phyloP scores from a whole-genome alignment of 2,888 invertebrate species.

The Microdon myrmicae region DNA sequence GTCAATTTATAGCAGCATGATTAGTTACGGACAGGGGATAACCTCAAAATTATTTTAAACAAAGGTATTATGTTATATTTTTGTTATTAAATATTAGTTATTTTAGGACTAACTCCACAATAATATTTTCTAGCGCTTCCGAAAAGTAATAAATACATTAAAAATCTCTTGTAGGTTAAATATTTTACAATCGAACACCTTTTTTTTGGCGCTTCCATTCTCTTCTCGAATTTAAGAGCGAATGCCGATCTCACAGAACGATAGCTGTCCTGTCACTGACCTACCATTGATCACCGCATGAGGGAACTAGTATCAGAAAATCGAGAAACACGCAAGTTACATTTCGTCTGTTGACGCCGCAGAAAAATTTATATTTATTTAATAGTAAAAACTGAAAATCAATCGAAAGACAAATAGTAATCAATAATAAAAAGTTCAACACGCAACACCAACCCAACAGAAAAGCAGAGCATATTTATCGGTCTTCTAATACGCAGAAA shows the following conservation, averaged over 20 bases:
- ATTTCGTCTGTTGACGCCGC: constrained; percentile 12
- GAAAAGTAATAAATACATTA: no score
- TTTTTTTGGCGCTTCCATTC: not conserved
- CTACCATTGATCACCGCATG: constrained; percentile 36
- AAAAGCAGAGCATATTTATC: no score
- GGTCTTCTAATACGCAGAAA: constrained; percentile 9
- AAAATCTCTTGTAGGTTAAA: not conserved
- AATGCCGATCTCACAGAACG: constrained; percentile 7
- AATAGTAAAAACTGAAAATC: constrained; percentile 6
- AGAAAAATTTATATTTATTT: constrained; percentile 7
- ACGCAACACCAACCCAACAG: no score
- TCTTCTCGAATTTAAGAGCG: constrained; percentile 8
- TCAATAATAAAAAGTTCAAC: no score
- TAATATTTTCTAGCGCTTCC: no score
- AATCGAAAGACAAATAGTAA: no score
- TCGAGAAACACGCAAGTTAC: constrained; percentile 30
- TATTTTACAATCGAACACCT: constrained; percentile 5
- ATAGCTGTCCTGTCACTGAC: constrained; percentile 40
- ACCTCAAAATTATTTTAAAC: no score
- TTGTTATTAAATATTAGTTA: no score
- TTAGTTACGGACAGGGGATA: no score
- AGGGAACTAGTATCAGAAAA: constrained; percentile 38
- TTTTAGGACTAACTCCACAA: no score
- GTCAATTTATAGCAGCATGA: no score
- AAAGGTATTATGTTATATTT: no score